Percentiles rank a stretch among this genome's conserved stretches.
Evolutionary conservation across 2,797 vertebrate genomes (phyloP).

Genomic region (Sebastes nivosus): DNA sequence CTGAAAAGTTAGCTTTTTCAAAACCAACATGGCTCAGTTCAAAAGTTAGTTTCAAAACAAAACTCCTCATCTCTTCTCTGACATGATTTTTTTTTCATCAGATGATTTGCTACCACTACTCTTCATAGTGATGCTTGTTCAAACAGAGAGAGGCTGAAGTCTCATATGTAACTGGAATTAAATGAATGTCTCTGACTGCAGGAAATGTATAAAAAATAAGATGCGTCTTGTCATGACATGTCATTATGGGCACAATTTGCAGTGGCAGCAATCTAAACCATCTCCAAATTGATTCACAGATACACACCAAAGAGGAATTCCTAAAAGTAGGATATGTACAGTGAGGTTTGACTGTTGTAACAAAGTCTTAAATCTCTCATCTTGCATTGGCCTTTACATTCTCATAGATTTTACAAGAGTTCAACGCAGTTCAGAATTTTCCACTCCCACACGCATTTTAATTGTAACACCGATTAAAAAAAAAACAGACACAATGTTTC

Average conservation of each 20-base stretch:
- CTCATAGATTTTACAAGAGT: neutral
- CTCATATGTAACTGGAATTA: no score
- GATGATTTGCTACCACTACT: no score
- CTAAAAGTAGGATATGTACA: neutral
- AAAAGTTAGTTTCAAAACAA: no score
- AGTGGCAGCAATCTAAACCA: neutral
- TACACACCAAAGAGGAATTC: neutral
- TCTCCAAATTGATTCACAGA: neutral
- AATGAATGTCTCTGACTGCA: no score
- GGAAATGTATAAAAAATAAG: no score
- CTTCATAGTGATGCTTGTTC: no score
- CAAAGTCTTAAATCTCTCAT: neutral
- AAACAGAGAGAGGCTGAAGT: no score
- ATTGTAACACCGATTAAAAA: conserved; percentile 28
- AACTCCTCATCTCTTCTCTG: no score
- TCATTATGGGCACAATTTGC: neutral
- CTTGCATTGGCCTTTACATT: conserved; percentile 21
- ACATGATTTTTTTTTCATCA: no score
- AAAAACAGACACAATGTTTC: conserved; percentile 15
- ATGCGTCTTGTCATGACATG: neutral
- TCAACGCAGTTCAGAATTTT: conserved; percentile 7
- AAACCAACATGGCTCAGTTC: no score
- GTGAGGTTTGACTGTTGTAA: neutral
- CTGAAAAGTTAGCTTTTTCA: no score
- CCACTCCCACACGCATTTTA: conserved; percentile 26